A percentile compares a stretch with the other conserved stretches of the same genome.
Conservation (phyloP, 2,113 vertebrate species). For the Ameiurus melas region DNA sequence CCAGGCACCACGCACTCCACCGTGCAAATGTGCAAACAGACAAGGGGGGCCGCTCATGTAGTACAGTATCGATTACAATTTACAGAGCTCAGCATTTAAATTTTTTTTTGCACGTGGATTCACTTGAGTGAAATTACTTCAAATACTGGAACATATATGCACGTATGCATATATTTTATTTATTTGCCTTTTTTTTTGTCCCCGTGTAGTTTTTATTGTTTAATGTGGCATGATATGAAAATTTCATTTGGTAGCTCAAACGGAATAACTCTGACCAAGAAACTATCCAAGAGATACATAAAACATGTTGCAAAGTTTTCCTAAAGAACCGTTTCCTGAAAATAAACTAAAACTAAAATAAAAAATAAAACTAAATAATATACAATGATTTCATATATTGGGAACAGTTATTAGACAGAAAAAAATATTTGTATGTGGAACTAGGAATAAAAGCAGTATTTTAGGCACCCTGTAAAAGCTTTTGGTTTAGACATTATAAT, state of each 20-base stretch:
- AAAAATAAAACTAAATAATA: background rate
- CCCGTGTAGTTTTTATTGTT: background rate
- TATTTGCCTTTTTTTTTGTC: background rate
- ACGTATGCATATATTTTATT: background rate
- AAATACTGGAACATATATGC: background rate
- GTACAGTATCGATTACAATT: constrained; percentile 2
- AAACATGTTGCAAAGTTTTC: background rate
- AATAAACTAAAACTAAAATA: no score
- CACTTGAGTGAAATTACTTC: background rate
- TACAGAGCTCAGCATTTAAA: constrained; percentile 16
- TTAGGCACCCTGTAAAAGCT: background rate
- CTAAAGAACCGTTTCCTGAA: background rate
- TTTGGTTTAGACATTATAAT: background rate
- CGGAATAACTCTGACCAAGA: background rate
- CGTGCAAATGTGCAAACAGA: constrained; percentile 31
- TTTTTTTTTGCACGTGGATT: constrained; percentile 10
- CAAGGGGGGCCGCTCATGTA: background rate
- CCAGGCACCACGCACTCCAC: constrained; percentile 35
- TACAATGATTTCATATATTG: background rate
- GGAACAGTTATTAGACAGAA: background rate
- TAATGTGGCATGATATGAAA: background rate
- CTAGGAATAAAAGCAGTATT: no score
- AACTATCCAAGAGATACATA: background rate
- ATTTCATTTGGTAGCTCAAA: background rate
- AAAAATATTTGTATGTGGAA: background rate